Evolutionary conservation across 2,113 vertebrate species (phyloP), one percentile per base, ranked within the genome.

Genomic region (Petromus typicus): DNA sequence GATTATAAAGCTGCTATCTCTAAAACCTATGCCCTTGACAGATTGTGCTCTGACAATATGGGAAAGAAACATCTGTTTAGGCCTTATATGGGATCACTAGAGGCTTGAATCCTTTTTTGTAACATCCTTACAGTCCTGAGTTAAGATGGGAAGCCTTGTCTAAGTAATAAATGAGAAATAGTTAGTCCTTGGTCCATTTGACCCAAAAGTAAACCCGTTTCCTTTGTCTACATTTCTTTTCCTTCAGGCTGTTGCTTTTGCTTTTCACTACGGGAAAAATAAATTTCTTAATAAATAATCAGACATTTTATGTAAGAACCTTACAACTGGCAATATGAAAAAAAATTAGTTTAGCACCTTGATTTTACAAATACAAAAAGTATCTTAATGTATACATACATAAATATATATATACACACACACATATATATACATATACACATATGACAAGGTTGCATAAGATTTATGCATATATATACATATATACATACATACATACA

Each of bases 341-440:
- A n/a, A 95, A 81, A 54, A 3, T 90, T 96, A 76, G 66, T 48
- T 95, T 54, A 85, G 71, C 1, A 17, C n/a, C 10, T 96, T 90
- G 88, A 67, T 45, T 92, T 94, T 91, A 83, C 20, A 80, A 81
- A 90, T 81, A 64, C 30, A 90, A 84, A 97, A 93, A 86, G 54
- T 40, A 25, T 18, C 78, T 81, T 54, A 87, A 40, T 91, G 6
- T 51, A 5, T 51, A 5, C 48, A 5, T n/a, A n/a, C n/a, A n/a
- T n/a, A n/a, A n/a, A n/a, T n/a, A n/a, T n/a, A n/a, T n/a, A n/a
- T n/a, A n/a, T n/a, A n/a, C n/a, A n/a, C n/a, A n/a, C n/a, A n/a
- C n/a, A n/a, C n/a, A n/a, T n/a, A n/a, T n/a, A n/a, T n/a, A n/a
- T n/a, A n/a, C n/a, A n/a, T n/a, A n/a, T n/a, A n/a, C n/a, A n/a